Evolutionary conservation across 2,113 vertebrate species (phyloP).

Genomic region (Falco punctatus): DNA sequence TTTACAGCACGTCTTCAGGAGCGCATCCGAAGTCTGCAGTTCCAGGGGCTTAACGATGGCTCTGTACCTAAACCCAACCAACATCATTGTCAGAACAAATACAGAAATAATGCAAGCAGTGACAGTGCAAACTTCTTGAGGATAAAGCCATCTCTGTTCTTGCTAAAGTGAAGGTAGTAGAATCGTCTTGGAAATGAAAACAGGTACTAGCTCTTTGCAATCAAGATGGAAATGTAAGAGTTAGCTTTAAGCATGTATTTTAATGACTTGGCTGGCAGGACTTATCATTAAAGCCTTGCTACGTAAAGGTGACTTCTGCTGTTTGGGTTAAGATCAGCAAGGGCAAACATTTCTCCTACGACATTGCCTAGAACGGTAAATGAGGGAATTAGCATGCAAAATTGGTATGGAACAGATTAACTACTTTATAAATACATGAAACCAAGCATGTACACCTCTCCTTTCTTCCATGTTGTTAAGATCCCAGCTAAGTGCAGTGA

Average conservation of each 20-base stretch:
- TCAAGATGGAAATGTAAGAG: neutral
- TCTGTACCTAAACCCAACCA: slow-evolving; percentile 74
- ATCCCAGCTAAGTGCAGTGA: neutral
- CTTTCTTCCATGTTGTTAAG: neutral
- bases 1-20: slow-evolving; percentile 81
- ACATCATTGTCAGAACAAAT: neutral
- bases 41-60: slow-evolving; percentile 83
- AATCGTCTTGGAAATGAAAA: neutral
- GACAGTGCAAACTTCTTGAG: neutral
- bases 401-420: neutral
- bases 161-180: neutral
- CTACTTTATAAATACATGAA: neutral
- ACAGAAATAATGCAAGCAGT: neutral
- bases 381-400: neutral
- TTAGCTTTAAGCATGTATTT: neutral
- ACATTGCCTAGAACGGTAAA: neutral
- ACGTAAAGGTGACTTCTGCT: neutral
- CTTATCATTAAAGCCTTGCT: neutral
- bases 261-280: neutral
- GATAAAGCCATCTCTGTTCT: neutral
- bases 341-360: neutral
- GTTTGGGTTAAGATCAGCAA: neutral
- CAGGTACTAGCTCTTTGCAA: neutral
- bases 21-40: slow-evolving; percentile 75
- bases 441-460: neutral